A percentile compares a stretch with the other conserved stretches of the same genome.
phyloP scores from a whole-genome alignment of 2,113 vertebrate genomes.

The Accipiter cooperii region DNA sequence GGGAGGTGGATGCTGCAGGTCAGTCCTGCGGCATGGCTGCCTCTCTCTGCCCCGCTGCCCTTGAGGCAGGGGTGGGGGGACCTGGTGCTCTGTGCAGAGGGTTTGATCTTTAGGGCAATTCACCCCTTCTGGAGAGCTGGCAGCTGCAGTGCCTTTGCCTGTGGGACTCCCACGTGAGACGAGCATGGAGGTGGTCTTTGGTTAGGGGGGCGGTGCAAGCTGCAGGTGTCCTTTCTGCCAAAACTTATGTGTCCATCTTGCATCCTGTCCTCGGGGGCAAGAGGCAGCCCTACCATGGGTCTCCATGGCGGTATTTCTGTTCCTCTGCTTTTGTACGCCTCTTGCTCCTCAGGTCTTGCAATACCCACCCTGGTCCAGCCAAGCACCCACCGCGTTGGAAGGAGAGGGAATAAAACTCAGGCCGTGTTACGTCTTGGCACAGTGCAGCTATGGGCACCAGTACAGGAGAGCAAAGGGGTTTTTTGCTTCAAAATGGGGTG shows the following conservation, averaged over 20 bases:
- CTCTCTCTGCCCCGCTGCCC: background rate
- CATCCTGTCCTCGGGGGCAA: background rate
- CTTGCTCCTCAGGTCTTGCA: background rate
- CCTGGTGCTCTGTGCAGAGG: background rate
- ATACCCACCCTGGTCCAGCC: background rate
- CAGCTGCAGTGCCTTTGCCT: background rate
- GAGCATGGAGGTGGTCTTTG: background rate
- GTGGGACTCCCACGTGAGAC: fast-evolving
- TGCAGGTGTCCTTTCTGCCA: background rate
- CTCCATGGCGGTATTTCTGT: fast-evolving
- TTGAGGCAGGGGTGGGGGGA: too few species aligned
- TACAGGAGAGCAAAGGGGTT: fast-evolving
- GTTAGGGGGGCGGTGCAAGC: background rate
- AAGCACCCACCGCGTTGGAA: fast-evolving
- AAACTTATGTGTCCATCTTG: background rate
- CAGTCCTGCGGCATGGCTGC: fast-evolving
- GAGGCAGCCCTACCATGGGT: background rate
- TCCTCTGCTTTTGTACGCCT: background rate
- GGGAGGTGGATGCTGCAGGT: background rate
- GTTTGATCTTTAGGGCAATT: background rate
- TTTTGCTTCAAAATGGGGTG: background rate
- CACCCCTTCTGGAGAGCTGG: background rate
- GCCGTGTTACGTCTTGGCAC: background rate
- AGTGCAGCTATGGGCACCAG: background rate
- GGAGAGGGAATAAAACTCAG: fast-evolving